Conservation (phyloP, 2,113 vertebrate species). For the Amphiprion ocellaris region DNA sequence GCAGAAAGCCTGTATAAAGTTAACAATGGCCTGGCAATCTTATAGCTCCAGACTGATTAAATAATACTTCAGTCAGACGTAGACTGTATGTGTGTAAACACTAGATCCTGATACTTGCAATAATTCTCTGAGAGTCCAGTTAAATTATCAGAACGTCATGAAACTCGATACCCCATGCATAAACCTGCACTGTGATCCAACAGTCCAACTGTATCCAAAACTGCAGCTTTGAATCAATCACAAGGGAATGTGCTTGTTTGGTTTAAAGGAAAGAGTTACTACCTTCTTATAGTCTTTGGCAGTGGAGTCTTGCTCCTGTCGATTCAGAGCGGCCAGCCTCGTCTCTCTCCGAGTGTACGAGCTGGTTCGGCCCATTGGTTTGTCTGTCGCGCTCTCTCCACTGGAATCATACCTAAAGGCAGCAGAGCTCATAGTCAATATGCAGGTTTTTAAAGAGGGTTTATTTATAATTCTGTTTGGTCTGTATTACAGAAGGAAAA, state of each 20-base stretch:
- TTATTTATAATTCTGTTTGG: background rate
- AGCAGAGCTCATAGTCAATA: constrained; percentile 22
- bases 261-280: constrained; percentile 10
- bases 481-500: background rate
- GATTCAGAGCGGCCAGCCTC: constrained; percentile 86
- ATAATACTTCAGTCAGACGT: too few species aligned
- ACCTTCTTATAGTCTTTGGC: constrained; percentile 94
- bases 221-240: constrained; percentile 1
- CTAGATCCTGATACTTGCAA: too few species aligned
- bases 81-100: too few species aligned
- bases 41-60: too few species aligned
- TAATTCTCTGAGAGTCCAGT: background rate
- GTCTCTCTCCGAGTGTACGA: constrained; percentile 91
- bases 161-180: background rate
- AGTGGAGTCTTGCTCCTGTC: constrained; percentile 82
- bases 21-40: too few species aligned
- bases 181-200: background rate
- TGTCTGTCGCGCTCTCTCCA: constrained; percentile 87
- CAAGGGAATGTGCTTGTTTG: background rate
- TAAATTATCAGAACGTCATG: background rate
- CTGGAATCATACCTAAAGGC: constrained; percentile 88
- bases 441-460: background rate
- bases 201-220: background rate
- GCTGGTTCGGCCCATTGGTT: constrained; percentile 84
- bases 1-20: too few species aligned